Evolutionary conservation across 2,113 vertebrate species (phyloP).

Genomic region (Callorhinus ursinus): DNA sequence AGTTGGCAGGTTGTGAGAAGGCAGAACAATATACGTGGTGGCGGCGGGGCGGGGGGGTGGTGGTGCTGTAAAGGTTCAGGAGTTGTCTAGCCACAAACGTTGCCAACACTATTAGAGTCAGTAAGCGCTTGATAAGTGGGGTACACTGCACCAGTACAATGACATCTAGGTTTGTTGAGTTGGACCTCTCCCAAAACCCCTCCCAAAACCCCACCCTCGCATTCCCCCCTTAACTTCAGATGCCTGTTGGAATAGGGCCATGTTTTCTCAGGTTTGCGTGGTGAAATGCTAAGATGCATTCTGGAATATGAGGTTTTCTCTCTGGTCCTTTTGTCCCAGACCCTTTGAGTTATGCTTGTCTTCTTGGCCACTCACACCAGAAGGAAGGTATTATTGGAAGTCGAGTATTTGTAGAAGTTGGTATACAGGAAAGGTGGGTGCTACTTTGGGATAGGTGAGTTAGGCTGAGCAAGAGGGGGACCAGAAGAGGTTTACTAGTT

Average conservation of each 20-base stretch:
- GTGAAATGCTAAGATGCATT: not conserved
- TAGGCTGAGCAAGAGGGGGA: not conserved
- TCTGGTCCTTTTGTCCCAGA: not conserved
- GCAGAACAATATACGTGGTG: not conserved
- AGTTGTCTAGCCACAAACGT: not conserved
- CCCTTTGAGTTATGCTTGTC: not conserved
- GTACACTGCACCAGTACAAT: not conserved
- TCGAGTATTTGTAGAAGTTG: not conserved
- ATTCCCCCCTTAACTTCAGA: not conserved
- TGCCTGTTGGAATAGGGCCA: not conserved
- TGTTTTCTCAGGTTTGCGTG: not conserved
- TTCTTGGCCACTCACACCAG: not conserved
- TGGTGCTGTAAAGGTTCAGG: not conserved
- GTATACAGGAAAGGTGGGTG: not conserved
- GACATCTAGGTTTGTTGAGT: not conserved
- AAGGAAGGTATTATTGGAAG: not conserved
- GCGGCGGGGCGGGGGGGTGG: fast-evolving
- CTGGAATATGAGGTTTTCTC: not conserved
- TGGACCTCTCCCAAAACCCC: not conserved
- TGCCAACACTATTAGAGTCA: not conserved
- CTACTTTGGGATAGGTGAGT: not conserved
- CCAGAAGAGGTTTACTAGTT: not conserved
- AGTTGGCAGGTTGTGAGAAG: not conserved
- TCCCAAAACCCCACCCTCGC: not conserved
- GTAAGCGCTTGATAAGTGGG: not conserved